Base-by-base conservation (phyloP, 2,113 vertebrate genomes). In the Esox niger region DNA sequence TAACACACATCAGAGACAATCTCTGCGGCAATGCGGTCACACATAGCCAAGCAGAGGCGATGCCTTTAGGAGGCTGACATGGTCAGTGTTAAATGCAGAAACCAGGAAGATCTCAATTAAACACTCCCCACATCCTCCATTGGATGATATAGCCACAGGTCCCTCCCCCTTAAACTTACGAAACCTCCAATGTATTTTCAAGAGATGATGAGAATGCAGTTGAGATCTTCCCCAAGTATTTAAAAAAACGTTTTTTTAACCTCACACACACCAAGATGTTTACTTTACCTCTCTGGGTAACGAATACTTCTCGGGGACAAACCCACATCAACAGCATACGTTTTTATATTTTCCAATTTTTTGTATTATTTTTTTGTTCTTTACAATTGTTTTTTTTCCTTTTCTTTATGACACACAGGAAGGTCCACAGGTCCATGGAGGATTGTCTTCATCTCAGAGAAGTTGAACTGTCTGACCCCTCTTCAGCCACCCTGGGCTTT, bases 281-380 rank as follows among this genome's bases (percentile, higher is more conserved):
- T 77, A 86, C 83, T 76, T 84, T 87, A 87, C 85, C 85, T 86
- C 70, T 64, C 52, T 52, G 66, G 64, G 68, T 59, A 78, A 62
- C 63, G 75, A 75, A 25, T 32, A 64, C 38, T 60, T 67, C 60
- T 66, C 52, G 33, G 62, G 65, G 64, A 64, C 58, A 75, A 70
- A 76, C 30, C 62, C 59, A 62, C 73, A 70, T 70, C 81, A 75
- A 78, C 73, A 66, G 78, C 62, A 10, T 58, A 59, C 30, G 15
- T 49, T 71, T 68, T 29, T 6, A 27, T 73, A 4, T 26, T 58
- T 38, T 21, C 32, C 26, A 20, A 46, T 49, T 67, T 49, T 67
- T 57, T 35, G 62, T 60, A 60, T 35, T 59, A 17, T 64, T 57
- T 61, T 35, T 63, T 57, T 30, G 52, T 64, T 52, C 43, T 5